A percentile compares a stretch with the other conserved stretches of the same genome.
Conservation (phyloP, 2,113 vertebrate genomes). For the Nothobranchius kuhntae region DNA sequence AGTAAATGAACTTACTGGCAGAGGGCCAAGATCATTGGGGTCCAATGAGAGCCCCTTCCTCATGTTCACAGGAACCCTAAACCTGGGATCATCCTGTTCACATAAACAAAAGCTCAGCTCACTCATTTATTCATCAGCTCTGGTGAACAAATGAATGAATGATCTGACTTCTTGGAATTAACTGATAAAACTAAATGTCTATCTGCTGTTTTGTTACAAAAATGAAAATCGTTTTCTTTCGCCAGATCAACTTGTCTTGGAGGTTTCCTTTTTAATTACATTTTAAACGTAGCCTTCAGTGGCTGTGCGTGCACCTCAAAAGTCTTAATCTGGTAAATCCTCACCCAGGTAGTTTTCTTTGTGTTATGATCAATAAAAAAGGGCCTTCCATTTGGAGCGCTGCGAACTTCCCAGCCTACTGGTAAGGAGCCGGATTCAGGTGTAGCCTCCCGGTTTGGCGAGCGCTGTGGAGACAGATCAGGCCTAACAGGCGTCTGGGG, state of each 20-base stretch:
- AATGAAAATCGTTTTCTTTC: not conserved
- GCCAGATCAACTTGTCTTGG: no score
- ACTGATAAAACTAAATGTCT: no score
- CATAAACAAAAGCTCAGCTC: slow-evolving; percentile 45
- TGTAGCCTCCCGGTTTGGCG: slow-evolving; percentile 63
- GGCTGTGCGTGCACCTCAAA: not conserved
- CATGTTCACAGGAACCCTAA: slow-evolving; percentile 83
- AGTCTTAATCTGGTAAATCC: slow-evolving; percentile 21
- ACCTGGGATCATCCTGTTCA: slow-evolving; percentile 91
- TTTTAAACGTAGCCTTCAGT: not conserved
- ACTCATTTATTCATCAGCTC: slow-evolving; percentile 16
- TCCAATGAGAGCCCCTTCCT: slow-evolving; percentile 85
- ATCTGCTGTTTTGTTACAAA: not conserved
- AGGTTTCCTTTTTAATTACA: not conserved
- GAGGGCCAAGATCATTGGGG: slow-evolving; percentile 86
- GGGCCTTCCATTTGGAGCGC: slow-evolving; percentile 87
- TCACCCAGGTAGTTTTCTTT: slow-evolving; percentile 95
- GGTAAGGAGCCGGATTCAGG: slow-evolving; percentile 84
- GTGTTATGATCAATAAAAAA: slow-evolving; percentile 97
- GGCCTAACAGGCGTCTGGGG: slow-evolving; percentile 40
- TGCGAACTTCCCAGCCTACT: slow-evolving; percentile 91
- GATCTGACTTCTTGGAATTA: no score
- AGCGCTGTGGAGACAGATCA: slow-evolving; percentile 70
- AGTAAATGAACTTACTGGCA: slow-evolving; percentile 83
- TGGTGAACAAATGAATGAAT: no score